Base-by-base conservation (phyloP, 2,888 invertebrate genomes). In the Neoitamus cyanurus region DNA sequence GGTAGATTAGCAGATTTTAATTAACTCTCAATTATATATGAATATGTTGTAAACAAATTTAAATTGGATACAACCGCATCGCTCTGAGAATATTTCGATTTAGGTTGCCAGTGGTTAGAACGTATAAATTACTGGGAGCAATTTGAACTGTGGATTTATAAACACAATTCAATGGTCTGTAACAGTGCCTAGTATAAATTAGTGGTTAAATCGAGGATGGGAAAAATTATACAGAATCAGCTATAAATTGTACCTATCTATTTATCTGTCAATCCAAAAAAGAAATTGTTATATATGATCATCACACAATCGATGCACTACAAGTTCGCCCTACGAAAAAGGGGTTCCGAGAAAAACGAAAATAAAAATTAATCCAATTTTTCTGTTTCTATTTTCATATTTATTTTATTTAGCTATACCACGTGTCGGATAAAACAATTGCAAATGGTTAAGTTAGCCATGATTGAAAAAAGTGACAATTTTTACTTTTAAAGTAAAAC, bases 1-100 rank as follows among this genome's bases (percentile, higher is more conserved):
- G 30, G 31, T 3, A 70, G 70, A 70, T 70, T 70, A 70, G 70
- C 70, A 70, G 9, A 70, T 70, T 70, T 70, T 30, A 70, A 70
- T 70, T 31, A 70, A 70, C 70, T 70, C n/a, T 9, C 70, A 31
- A 25, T 70, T 30, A 31, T 70, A 70, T 30, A 28, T 30, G 31
- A 31, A 31, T 70, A 30, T 31, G 31, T 70, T 31, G 28, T 28
- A 69, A 69, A 70, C 70, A 70, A 70, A 70, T 30, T 70, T 70
- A 70, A 70, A 70, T 70, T 70, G 70, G 31, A 70, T 28, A 25
- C n/a, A 3, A 70, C 70, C 70, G 31, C 70, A 70, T 2, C 11
- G 70, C 13, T 31, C 5, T n/a, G 70, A 70, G 70, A 13, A 30
- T 70, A 70, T 70, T 25, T 2, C 25, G 15, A 42, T 58, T 0